Conservation (phyloP, 2,113 vertebrate species). For the Oryzias celebensis region DNA sequence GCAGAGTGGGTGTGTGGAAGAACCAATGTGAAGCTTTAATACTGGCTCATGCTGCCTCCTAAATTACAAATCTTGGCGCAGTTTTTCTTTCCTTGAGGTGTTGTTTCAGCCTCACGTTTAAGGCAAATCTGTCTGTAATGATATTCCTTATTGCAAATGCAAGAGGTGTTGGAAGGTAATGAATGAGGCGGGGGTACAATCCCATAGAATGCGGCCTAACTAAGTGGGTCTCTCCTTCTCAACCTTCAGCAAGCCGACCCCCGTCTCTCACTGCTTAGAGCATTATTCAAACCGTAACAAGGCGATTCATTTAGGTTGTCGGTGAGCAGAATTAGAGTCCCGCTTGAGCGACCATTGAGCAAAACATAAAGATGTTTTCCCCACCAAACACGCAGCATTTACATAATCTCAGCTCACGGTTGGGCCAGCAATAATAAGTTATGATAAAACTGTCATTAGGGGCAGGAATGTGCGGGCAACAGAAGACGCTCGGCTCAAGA, state of each 20-base stretch:
- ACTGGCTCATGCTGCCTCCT: slow-evolving; percentile 48
- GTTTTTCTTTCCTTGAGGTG: slow-evolving; percentile 53
- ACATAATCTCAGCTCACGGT: slow-evolving; percentile 71
- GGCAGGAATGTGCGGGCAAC: slow-evolving; percentile 40
- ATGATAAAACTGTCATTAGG: slow-evolving; percentile 78
- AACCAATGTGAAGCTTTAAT: slow-evolving; percentile 59
- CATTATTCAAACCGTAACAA: slow-evolving; percentile 74
- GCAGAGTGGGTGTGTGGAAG: slow-evolving; percentile 14
- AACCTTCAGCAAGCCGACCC: slow-evolving; percentile 64
- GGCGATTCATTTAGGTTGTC: slow-evolving; percentile 74
- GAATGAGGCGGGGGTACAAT: slow-evolving; percentile 64
- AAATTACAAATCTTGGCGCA: slow-evolving; percentile 59
- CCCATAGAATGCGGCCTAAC: slow-evolving; percentile 63
- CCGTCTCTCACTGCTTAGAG: slow-evolving; percentile 36
- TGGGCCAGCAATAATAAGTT: slow-evolving; percentile 73
- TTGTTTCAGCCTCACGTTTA: slow-evolving; percentile 50
- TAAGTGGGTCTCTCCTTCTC: slow-evolving; percentile 69
- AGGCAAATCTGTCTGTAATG: slow-evolving; percentile 65
- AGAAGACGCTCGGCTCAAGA: slow-evolving; percentile 48
- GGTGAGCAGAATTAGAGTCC: slow-evolving; percentile 74
- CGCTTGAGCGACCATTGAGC: slow-evolving; percentile 65
- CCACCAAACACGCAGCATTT: slow-evolving; percentile 66
- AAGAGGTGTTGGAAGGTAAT: slow-evolving; percentile 67
- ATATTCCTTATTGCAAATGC: slow-evolving; percentile 67
- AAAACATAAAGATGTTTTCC: slow-evolving; percentile 69